Conservation (phyloP, 2,888 invertebrate species). For the Cryptops parisi region DNA sequence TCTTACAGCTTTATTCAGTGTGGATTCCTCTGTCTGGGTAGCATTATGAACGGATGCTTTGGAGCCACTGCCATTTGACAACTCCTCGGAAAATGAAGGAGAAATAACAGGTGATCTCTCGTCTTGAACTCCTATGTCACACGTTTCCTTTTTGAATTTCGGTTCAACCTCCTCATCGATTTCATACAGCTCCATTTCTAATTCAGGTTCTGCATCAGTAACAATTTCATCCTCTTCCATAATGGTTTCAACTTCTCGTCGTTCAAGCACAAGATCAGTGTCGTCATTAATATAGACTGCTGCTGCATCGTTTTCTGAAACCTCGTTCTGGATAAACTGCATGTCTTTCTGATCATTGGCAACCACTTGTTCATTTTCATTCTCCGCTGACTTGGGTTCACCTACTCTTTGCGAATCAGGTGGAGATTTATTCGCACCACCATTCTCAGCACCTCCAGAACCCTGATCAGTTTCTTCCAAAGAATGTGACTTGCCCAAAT, state of each 20-base stretch:
- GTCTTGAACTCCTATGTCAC: conserved; percentile 3
- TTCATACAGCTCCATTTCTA: neutral
- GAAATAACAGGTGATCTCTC: neutral
- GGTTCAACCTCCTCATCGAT: neutral
- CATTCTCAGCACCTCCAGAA: neutral
- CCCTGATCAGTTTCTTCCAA: conserved; percentile 10
- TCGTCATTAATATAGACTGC: too few species aligned
- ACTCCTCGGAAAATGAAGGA: conserved; percentile 1
- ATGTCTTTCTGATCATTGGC: neutral
- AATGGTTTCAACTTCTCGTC: neutral
- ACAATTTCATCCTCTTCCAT: neutral
- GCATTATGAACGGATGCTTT: neutral
- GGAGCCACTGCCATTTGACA: conserved; percentile 1
- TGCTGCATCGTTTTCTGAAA: neutral
- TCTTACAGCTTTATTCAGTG: conserved; percentile 6
- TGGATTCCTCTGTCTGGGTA: conserved; percentile 11
- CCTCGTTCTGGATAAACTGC: neutral
- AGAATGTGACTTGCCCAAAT: conserved; percentile 9
- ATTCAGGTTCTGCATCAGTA: neutral
- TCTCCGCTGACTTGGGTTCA: neutral
- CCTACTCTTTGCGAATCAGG: neutral
- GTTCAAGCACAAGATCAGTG: too few species aligned
- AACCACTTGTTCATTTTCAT: neutral
- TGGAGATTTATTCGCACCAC: neutral
- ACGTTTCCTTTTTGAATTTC: neutral